A percentile compares a stretch with the other conserved stretches of the same genome.
These are phyloP conservation scores for Propsilocerus akamusi DNA, from an alignment of 1,140 invertebrate genomes.

Conservation along the genomic window DNA sequence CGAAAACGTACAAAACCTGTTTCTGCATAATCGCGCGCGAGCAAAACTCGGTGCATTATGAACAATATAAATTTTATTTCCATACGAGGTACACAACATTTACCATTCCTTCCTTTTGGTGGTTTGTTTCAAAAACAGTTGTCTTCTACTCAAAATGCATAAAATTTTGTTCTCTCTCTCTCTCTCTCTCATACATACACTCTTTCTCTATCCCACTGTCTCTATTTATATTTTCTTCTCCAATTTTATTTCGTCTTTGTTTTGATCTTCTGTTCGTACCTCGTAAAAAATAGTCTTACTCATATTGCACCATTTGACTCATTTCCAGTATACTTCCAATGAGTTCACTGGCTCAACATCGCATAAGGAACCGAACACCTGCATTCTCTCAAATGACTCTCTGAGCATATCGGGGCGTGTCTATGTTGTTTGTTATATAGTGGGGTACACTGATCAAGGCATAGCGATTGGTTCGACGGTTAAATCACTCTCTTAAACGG, in stretches of 20 bases:
- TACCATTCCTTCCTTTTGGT: background rate
- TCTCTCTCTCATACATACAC: background rate
- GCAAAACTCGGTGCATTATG: background rate
- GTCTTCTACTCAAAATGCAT: too few species aligned
- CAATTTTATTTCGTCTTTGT: background rate
- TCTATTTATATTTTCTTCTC: too few species aligned
- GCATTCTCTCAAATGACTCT: too few species aligned
- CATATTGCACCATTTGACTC: slow-evolving; percentile 2
- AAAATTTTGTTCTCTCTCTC: background rate
- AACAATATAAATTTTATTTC: background rate
- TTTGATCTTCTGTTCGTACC: background rate
- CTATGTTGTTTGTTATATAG: background rate
- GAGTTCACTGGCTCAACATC: background rate
- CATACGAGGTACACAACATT: background rate
- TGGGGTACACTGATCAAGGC: background rate
- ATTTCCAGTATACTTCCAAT: background rate
- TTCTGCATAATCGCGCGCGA: background rate
- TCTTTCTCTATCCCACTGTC: too few species aligned
- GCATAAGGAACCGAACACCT: background rate
- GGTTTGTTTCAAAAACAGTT: background rate
- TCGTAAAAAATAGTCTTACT: background rate
- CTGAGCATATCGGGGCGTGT: too few species aligned
- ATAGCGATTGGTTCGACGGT: background rate
- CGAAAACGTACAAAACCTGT: background rate
- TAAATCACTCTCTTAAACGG: background rate